Evolutionary conservation across 30 jellyfish, hydroid and myxozoan species (phyloP).

Genomic region (Aurelia aurita complex sp. Pacific): DNA sequence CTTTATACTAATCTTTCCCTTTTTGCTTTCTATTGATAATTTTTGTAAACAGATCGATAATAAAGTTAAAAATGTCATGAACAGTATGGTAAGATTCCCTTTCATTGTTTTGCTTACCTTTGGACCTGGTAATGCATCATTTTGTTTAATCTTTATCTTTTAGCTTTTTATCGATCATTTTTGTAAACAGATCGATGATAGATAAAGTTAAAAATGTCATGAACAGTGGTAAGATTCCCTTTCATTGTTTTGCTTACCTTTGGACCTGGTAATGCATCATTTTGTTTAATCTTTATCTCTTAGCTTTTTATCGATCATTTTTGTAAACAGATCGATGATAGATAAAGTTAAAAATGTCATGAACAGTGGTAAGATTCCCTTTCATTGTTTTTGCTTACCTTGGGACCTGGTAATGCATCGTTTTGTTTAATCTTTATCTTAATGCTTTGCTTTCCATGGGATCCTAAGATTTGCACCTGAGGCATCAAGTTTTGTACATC

Average conservation of each 20-base stretch:
- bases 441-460: constrained; percentile 89
- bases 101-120: constrained; percentile 50
- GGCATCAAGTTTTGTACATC: constrained; percentile 60
- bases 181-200: neutral
- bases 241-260: constrained; percentile 51
- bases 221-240: neutral
- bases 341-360: no score
- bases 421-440: constrained; percentile 80
- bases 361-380: constrained; percentile 40
- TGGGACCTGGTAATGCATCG: constrained; percentile 90
- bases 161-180: constrained; percentile 78
- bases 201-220: no score
- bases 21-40: no score
- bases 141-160: constrained; percentile 80
- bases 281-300: constrained; percentile 76
- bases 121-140: constrained; percentile 89
- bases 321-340: no score
- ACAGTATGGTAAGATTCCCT: no score
- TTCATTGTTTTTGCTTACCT: constrained; percentile 53
- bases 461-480: constrained; percentile 77
- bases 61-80: no score
- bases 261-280: constrained; percentile 89
- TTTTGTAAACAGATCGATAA: no score
- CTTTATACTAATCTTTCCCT: no score
- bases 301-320: constrained; percentile 69